A percentile compares a stretch with the other conserved stretches of the same genome.
phyloP scores from a whole-genome alignment of 2,797 vertebrate genomes.

The Spatula clypeata region DNA sequence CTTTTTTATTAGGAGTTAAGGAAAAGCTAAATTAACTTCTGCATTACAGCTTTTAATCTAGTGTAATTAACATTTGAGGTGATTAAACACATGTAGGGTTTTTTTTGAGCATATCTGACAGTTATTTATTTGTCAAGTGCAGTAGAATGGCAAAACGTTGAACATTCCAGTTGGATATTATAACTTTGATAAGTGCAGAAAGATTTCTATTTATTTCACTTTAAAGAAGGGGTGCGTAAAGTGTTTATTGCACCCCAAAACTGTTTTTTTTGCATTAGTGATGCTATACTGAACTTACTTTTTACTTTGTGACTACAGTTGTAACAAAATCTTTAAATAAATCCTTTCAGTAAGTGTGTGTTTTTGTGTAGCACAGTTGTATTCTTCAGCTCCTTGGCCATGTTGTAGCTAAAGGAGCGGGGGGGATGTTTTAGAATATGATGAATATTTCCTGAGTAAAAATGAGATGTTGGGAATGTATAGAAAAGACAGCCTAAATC shows the following conservation, averaged over 20 bases:
- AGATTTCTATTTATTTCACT: background rate
- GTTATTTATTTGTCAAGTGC: background rate
- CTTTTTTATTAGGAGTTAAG: background rate
- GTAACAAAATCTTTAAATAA: slow-evolving; percentile 50
- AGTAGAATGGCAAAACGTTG: background rate
- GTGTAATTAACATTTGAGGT: background rate
- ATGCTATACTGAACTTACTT: background rate
- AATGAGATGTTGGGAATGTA: slow-evolving; percentile 41
- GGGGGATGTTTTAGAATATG: slow-evolving; percentile 19
- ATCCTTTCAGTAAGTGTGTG: slow-evolving; percentile 11
- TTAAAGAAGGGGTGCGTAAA: background rate
- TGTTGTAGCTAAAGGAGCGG: slow-evolving; percentile 12
- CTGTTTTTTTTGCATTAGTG: slow-evolving; percentile 15
- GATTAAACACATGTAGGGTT: background rate
- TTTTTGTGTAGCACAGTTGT: slow-evolving; percentile 3
- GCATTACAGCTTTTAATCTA: background rate
- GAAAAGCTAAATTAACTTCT: background rate
- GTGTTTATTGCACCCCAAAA: slow-evolving; percentile 21
- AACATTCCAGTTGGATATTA: background rate
- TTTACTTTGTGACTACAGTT: background rate
- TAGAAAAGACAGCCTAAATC: slow-evolving; percentile 63
- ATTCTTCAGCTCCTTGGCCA: background rate
- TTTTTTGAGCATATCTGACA: background rate
- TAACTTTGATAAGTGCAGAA: background rate
- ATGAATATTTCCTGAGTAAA: slow-evolving; percentile 55